Evolutionary conservation across 2,797 vertebrate genomes (phyloP).

Genomic region (Tinamus major): DNA sequence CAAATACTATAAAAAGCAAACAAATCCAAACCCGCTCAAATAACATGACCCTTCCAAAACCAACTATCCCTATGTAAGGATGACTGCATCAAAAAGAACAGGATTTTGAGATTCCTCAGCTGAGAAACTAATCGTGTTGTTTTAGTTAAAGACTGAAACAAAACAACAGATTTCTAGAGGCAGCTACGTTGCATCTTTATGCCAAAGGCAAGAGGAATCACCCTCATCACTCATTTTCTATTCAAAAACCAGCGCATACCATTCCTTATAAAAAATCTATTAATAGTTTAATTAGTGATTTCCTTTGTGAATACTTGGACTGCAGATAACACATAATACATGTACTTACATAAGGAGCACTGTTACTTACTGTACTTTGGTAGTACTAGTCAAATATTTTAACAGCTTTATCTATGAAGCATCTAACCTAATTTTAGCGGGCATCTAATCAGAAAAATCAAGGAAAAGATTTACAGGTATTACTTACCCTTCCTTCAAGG

Average conservation of each 20-base stretch:
- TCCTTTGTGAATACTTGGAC: background rate
- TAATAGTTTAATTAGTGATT: background rate
- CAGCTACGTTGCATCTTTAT: background rate
- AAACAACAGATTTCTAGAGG: background rate
- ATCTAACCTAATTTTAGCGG: background rate
- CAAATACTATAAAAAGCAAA: background rate
- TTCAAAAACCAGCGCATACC: background rate
- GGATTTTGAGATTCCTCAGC: background rate
- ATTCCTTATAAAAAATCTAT: background rate
- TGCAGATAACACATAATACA: background rate
- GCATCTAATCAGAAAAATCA: background rate
- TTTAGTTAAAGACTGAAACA: background rate
- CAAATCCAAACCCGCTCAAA: background rate
- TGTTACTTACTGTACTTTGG: background rate
- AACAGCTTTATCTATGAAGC: background rate
- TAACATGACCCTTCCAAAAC: background rate
- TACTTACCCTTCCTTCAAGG: background rate
- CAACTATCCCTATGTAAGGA: background rate
- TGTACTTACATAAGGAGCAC: background rate
- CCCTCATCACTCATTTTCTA: background rate
- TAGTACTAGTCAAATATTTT: background rate
- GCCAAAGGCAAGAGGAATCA: background rate
- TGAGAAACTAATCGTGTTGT: background rate
- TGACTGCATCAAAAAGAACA: background rate
- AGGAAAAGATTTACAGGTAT: background rate